phyloP scores from a whole-genome alignment of 2,888 invertebrate genomes.

The Drosophila hamatofila region DNA sequence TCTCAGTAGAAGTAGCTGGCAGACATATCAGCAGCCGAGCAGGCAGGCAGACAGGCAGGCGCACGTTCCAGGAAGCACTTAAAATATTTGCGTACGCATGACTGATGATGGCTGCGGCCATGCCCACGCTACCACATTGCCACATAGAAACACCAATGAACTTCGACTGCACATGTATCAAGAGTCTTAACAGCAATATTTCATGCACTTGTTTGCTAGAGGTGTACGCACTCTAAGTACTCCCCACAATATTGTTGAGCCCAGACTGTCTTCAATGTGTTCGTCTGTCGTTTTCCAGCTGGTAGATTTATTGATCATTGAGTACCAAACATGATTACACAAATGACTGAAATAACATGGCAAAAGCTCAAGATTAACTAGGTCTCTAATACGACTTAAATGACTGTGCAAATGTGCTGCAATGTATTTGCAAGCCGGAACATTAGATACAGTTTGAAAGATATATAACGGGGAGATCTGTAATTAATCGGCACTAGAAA shows the following conservation, averaged over 20 bases:
- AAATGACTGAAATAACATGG: constrained; percentile 47
- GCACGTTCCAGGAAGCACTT: constrained; percentile 78
- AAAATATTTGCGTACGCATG: constrained; percentile 81
- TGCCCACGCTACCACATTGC: constrained; percentile 19
- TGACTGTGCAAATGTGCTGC: constrained; percentile 41
- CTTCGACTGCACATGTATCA: constrained; percentile 35
- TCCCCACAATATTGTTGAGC: constrained; percentile 63
- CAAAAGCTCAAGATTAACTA: constrained; percentile 51
- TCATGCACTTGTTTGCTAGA: constrained; percentile 61
- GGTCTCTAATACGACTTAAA: constrained; percentile 53
- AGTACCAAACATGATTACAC: constrained; percentile 57
- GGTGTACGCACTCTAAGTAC: constrained; percentile 55
- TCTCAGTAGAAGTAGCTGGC: constrained; percentile 1
- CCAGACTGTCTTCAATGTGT: constrained; percentile 18
- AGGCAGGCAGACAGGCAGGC: constrained; percentile 5
- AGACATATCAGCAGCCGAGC: constrained; percentile 6
- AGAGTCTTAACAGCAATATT: constrained; percentile 51
- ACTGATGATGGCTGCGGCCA: constrained; percentile 71
- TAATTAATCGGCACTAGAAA: constrained; percentile 14
- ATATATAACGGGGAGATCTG: constrained; percentile 17
- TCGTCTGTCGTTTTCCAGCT: constrained; percentile 24
- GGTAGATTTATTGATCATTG: constrained; percentile 49
- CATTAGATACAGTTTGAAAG: constrained; percentile 35
- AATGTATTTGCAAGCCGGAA: constrained; percentile 8
- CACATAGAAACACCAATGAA: constrained; percentile 22